These are phyloP conservation scores for Drosophila seclusa DNA, from an alignment of 2,888 invertebrate genomes.

Conservation along the genomic window DNA sequence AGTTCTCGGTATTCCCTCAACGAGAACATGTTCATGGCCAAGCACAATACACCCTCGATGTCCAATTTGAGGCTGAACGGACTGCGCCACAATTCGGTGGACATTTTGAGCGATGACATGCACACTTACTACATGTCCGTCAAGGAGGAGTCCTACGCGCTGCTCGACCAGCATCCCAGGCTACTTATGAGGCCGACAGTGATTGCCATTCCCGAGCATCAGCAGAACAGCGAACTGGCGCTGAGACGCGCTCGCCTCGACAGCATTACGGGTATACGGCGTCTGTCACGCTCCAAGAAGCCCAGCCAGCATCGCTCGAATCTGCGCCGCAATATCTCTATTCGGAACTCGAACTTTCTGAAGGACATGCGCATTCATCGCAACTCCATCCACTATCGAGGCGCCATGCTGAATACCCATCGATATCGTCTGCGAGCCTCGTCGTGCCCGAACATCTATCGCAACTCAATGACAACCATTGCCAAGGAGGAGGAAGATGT, in stretches of 20 bases:
- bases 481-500: slow-evolving; percentile 91
- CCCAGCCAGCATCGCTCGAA: slow-evolving; percentile 80
- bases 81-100: slow-evolving; percentile 83
- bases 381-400: slow-evolving; percentile 93
- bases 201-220: slow-evolving; percentile 80
- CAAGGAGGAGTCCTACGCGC: slow-evolving; percentile 73
- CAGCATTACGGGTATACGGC: slow-evolving; percentile 77
- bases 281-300: slow-evolving; percentile 81
- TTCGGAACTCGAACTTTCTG: slow-evolving; percentile 88
- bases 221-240: slow-evolving; percentile 51
- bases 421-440: slow-evolving; percentile 93
- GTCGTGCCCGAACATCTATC: slow-evolving; percentile 96
- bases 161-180: slow-evolving; percentile 69
- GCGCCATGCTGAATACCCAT: slow-evolving; percentile 93
- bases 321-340: slow-evolving; percentile 82
- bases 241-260: slow-evolving; percentile 69
- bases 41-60: slow-evolving; percentile 69
- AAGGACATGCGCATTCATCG: slow-evolving; percentile 89
- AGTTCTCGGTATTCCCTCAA: slow-evolving; percentile 84
- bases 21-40: slow-evolving; percentile 81
- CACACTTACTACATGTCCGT: slow-evolving; percentile 69
- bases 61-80: slow-evolving; percentile 72
- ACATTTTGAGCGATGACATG: slow-evolving; percentile 79
- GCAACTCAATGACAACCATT: slow-evolving; percentile 94
- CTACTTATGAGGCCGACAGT: slow-evolving; percentile 46